phyloP scores from a whole-genome alignment of 2,888 invertebrate species.

The Ennomos erosarius region DNA sequence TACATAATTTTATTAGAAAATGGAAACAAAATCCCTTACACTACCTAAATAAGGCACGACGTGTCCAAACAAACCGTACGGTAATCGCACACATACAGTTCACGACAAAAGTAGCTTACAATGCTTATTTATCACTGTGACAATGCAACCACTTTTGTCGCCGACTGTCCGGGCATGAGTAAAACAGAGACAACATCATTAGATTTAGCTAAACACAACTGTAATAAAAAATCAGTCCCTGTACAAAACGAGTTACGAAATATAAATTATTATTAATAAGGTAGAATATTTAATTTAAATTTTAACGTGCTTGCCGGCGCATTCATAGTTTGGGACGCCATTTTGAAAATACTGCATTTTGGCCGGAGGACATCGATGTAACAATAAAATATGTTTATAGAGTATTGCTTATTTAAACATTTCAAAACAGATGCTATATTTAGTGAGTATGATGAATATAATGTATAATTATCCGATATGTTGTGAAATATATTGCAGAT shows the following conservation, averaged over 20 bases:
- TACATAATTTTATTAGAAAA: slow-evolving; percentile 83
- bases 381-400: slow-evolving; percentile 21
- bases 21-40: slow-evolving; percentile 82
- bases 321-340: slow-evolving; percentile 8
- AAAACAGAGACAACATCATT: slow-evolving; percentile 25
- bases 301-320: slow-evolving; percentile 9
- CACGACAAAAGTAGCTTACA: slow-evolving; percentile 29
- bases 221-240: slow-evolving; percentile 48
- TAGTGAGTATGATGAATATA: background rate
- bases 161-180: slow-evolving; percentile 21
- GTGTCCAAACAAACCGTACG: slow-evolving; percentile 65
- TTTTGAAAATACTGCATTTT: slow-evolving; percentile 49
- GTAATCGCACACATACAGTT: slow-evolving; percentile 31
- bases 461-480: slow-evolving; percentile 8
- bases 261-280: slow-evolving; percentile 51
- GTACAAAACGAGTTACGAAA: slow-evolving; percentile 60
- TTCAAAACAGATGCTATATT: background rate
- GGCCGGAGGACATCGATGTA: slow-evolving; percentile 57
- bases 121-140: slow-evolving; percentile 27
- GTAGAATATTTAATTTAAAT: too few species aligned
- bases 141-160: slow-evolving; percentile 17
- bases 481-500: slow-evolving; percentile 6
- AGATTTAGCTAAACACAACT: slow-evolving; percentile 47
- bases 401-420: slow-evolving; percentile 3
- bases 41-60: slow-evolving; percentile 83